These are phyloP conservation scores for Plagiodera versicolora DNA, from an alignment of 2,888 invertebrate genomes.

Conservation along the genomic window DNA sequence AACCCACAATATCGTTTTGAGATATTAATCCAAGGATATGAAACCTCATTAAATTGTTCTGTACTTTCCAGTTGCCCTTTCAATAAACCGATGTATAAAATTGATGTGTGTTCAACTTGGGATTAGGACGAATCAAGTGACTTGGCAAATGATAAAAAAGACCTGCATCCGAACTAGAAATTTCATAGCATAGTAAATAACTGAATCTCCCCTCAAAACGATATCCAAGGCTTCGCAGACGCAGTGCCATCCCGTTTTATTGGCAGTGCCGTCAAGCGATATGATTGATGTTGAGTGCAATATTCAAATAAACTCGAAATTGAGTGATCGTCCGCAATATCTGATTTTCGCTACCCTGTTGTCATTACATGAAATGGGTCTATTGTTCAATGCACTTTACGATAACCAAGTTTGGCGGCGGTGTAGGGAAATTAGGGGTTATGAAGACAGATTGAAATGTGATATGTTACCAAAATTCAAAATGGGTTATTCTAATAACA, in stretches of 20 bases:
- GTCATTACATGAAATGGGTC: background rate
- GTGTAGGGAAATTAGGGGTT: background rate
- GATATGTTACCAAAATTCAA: background rate
- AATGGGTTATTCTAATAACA: background rate
- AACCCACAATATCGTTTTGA: too few species aligned
- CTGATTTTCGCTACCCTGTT: slow-evolving; percentile 13
- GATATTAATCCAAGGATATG: too few species aligned
- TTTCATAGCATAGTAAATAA: background rate
- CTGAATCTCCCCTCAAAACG: background rate
- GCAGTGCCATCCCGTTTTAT: slow-evolving; percentile 10
- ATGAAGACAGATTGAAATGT: background rate
- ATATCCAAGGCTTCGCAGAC: background rate
- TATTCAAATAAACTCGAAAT: slow-evolving; percentile 38
- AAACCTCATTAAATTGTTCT: too few species aligned
- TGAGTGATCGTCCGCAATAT: slow-evolving; percentile 36
- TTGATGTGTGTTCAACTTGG: too few species aligned
- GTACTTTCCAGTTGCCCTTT: too few species aligned
- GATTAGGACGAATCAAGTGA: too few species aligned
- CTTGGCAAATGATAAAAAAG: slow-evolving; percentile 5
- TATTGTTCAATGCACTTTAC: background rate
- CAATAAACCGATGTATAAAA: too few species aligned
- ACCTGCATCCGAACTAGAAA: background rate
- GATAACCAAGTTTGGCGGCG: background rate
- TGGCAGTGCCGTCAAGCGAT: slow-evolving; percentile 23
- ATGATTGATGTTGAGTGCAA: slow-evolving; percentile 41